Conservation (phyloP, 1,140 invertebrate genomes). For the Trachymyrmex septentrionalis region DNA sequence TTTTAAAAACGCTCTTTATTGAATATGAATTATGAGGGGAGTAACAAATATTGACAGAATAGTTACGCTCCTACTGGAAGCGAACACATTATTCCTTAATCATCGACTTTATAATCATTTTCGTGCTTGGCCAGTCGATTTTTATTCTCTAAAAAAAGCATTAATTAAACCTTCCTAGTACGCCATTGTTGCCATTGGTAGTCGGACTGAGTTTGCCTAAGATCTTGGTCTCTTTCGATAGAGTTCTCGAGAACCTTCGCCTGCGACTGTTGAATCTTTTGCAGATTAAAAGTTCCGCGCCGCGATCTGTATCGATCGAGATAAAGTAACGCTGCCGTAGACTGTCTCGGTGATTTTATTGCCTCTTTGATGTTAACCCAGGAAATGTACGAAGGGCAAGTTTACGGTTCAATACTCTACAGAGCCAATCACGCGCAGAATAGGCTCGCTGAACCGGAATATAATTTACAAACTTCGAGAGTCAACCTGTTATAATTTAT, state of each 20-base stretch:
- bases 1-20: slow-evolving; percentile 27
- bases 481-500: slow-evolving; percentile 64
- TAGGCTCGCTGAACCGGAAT: slow-evolving; percentile 51
- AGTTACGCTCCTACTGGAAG: slow-evolving; percentile 3
- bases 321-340: not conserved
- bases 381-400: slow-evolving; percentile 67
- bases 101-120: slow-evolving; percentile 55
- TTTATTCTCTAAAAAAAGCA: slow-evolving; percentile 5
- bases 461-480: slow-evolving; percentile 70
- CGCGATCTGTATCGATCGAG: slow-evolving; percentile 17
- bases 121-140: slow-evolving; percentile 28
- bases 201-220: slow-evolving; percentile 22
- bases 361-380: slow-evolving; percentile 71
- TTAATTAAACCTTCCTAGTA: slow-evolving; percentile 36
- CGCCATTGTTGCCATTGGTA: not conserved
- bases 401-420: slow-evolving; percentile 71
- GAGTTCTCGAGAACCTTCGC: not conserved
- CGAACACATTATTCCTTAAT: slow-evolving; percentile 44
- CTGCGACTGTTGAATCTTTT: slow-evolving; percentile 13
- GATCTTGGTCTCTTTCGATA: not conserved
- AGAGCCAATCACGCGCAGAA: slow-evolving; percentile 51
- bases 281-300: not conserved
- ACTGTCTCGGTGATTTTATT: slow-evolving; percentile 66
- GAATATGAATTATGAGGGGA: slow-evolving; percentile 42
- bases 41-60: slow-evolving; percentile 57